These are phyloP conservation scores for Nomada fucata DNA, from an alignment of 2,888 invertebrate species.

Conservation along the genomic window DNA sequence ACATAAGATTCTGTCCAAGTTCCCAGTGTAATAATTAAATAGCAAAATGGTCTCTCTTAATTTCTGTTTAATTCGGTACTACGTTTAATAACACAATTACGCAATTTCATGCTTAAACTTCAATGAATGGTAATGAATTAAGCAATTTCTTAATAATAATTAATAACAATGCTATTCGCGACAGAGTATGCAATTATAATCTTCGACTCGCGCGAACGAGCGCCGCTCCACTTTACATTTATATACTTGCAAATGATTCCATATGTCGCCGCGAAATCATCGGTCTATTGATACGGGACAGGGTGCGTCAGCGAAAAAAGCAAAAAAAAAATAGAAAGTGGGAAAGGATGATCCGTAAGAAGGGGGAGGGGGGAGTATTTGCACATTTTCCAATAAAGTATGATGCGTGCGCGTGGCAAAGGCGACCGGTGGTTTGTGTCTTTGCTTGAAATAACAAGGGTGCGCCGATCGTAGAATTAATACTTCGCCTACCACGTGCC, in stretches of 20 bases:
- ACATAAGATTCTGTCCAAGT: no score
- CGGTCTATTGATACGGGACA: not conserved
- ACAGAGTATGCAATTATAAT: no score
- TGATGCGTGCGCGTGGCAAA: conserved; percentile 78
- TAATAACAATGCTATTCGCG: no score
- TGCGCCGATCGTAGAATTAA: conserved; percentile 74
- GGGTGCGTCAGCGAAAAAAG: not conserved
- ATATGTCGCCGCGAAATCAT: no score
- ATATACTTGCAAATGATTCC: not conserved
- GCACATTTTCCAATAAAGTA: conserved; percentile 83
- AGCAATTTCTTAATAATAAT: no score
- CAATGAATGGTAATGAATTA: not conserved
- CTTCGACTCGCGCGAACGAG: no score
- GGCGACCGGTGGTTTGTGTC: conserved; percentile 78
- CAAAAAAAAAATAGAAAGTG: not conserved
- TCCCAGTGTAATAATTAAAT: no score
- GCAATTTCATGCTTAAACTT: not conserved
- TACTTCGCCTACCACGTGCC: conserved; percentile 76
- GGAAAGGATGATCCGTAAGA: not conserved
- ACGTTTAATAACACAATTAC: not conserved
- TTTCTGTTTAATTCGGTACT: no score
- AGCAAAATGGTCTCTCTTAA: no score
- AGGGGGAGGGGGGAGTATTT: conserved; percentile 46
- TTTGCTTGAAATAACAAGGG: conserved; percentile 82
- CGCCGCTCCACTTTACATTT: not conserved